Base-by-base conservation (phyloP, 2,113 vertebrate species). In the Oenanthe melanoleuca region DNA sequence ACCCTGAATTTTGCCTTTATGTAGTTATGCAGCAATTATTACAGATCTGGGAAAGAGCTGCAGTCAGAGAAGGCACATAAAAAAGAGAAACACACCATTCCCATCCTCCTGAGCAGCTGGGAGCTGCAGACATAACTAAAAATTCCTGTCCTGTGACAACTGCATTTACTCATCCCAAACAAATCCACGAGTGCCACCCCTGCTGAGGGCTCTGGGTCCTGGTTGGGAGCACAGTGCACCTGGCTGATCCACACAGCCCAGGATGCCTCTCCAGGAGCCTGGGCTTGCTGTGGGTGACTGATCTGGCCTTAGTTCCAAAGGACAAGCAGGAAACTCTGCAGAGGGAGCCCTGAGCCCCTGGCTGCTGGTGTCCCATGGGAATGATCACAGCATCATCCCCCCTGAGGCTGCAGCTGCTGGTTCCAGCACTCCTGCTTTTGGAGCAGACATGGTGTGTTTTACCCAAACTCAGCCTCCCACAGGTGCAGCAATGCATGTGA, bases 61-160 rank as follows among this genome's bases (percentile, higher is more conserved):
- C 29, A 85, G 23, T 25, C 65, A 85, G 85, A 52, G 64, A 26
- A 90, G 57, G 37, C 52, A 66, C 12, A 37, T 37, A 26, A 44
- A 69, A 21, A 1, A 8, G 65, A 66, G 34, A 50, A 24, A 14
- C 4, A 4, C 78, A 75, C n/a, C 59, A n/a, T 45, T 87, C 77
- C 87, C 78, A 89, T 38, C 61, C 74, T 29, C 49, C 81, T 65
- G 66, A 91, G 84, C 93, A 93, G 80, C 90, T 81, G 91, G 84
- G 87, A 89, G 64, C 75, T 93, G 71, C 81, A 94, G 85, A 79
- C 63, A 64, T 9, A 49, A 65, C 69, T 79, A 53, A 33, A 40
- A 50, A 95, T 89, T 89, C 94, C 79, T 89, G 63, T 24, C 85
- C 74, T 34, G 55, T 85, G 80, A 91, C 94, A 91, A 77, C 64